phyloP scores from a whole-genome alignment of 2,113 vertebrate species.

The Brienomyrus longianalis region DNA sequence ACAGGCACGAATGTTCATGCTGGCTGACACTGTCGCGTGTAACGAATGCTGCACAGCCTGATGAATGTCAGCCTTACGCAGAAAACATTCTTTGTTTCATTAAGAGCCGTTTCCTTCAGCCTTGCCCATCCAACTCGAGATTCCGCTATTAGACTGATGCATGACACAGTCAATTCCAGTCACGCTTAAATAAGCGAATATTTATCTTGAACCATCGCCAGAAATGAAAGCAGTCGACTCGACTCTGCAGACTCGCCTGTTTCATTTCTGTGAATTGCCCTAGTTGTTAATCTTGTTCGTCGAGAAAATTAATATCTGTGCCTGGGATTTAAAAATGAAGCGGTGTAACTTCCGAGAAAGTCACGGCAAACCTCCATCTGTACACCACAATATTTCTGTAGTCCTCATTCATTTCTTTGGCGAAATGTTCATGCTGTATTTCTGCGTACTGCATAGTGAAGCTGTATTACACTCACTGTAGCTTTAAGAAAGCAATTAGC shows the following conservation, averaged over 20 bases:
- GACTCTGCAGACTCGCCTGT: constrained; percentile 52
- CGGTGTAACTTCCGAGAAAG: not conserved
- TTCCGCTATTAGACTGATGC: constrained; percentile 91
- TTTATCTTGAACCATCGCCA: constrained; percentile 66
- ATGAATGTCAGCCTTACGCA: constrained; percentile 81
- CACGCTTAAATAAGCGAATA: constrained; percentile 92
- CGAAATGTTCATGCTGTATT: not conserved
- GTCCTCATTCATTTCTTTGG: not conserved
- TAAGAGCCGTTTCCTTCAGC: constrained; percentile 88
- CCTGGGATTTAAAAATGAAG: constrained; percentile 15
- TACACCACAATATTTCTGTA: not conserved
- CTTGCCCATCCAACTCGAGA: constrained; percentile 84
- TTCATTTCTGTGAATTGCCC: constrained; percentile 24
- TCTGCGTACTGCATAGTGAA: not conserved
- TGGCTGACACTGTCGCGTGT: constrained; percentile 79
- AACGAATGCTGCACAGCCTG: constrained; percentile 83
- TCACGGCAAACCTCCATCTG: not conserved
- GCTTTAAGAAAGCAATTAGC: not conserved
- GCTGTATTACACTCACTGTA: not conserved
- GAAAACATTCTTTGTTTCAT: constrained; percentile 96
- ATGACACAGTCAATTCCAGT: constrained; percentile 93
- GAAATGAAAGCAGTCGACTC: constrained; percentile 49
- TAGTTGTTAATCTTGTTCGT: constrained; percentile 34
- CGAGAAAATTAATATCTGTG: constrained; percentile 16
- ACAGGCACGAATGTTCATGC: constrained; percentile 76